Base-by-base conservation (phyloP, 2,888 invertebrate species). In the Chalcis sispes region DNA sequence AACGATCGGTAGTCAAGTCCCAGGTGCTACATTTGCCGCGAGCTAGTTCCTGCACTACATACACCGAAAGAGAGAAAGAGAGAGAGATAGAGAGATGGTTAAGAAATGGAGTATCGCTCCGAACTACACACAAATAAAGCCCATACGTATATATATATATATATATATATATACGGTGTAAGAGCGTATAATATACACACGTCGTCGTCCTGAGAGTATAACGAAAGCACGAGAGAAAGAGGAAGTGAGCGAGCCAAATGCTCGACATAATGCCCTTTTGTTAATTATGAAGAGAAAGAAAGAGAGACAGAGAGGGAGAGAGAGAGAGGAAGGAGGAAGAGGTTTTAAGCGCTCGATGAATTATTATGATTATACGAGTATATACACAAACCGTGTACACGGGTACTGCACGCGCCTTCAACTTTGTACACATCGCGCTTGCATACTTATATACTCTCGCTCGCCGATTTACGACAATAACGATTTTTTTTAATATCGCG, bases 21-120 rank as follows among this genome's bases (percentile, higher is more conserved):
- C 87, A 87, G 87, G 86, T 87, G 87, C 82, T 84, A 80, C 81
- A 82, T 80, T 77, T 79, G 61, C 70, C 72, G 48, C 66, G 42
- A 36, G 36, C 36, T n/a, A n/a, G 36, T 36, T 36, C 10, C 46
- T 7, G 58, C 46, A 23, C 54, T 18, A 20, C 67, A n/a, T n/a
- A n/a, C n/a, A n/a, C n/a, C n/a, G n/a, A n/a, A n/a, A n/a, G n/a
- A n/a, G n/a, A n/a, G n/a, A n/a, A n/a, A n/a, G n/a, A n/a, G n/a
- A n/a, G n/a, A n/a, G n/a, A n/a, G n/a, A n/a, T n/a, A n/a, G n/a
- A n/a, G 67, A 69, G 56, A 36, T 56, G 65, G 50, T 50, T 69
- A 64, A 75, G 74, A 69, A 75, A 69, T 69, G 65, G 74, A 62
- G 61, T 54, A 65, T 59, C 42, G 67, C 46, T 32, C 56, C 64